Evolutionary conservation across 1,140 invertebrate genomes (phyloP), one percentile per base, ranked within the genome.

Genomic region (Euwallacea fornicatus): DNA sequence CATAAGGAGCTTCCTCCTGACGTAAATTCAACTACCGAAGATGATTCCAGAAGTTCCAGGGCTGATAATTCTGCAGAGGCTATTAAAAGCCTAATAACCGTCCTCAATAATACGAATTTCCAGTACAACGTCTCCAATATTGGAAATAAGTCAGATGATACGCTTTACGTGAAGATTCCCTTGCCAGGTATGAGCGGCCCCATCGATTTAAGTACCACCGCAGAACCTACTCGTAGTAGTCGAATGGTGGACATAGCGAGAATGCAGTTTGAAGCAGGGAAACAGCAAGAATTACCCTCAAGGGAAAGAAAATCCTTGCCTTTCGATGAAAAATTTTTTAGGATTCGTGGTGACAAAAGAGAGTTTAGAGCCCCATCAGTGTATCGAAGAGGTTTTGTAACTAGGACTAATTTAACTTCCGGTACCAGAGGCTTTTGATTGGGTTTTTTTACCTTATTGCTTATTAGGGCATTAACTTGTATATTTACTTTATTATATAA

Each of bases 1-100:
- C 89, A 90, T 72, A 83, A 85, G 72, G 84, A 86, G 75, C 83
- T 85, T 13, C 89, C 89, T 11, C 88, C 87, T 0, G 81, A 81
- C 63, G 62, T 44, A 15, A 56, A 10, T 8, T 10, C 46, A 50
- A 10, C 13, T 50, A 13, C 21, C 21, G 6, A 50, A 13, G 9
- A 2, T 50, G 11, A 56, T 56, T 16, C 2, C 8, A 13, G 11
- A 15, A 56, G 16, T 50, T 10, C 46, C 11, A 13, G 54, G n/a
- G 54, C 9, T 9, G 16, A 56, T 56, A n/a, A 21, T 15, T 78
- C 78, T 71, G 73, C 73, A 58, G 64, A 71, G 6, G 79, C 79
- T 9, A 81, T 81, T 41, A 74, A 79, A 73, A 80, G 76, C 67
- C 67, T 81, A 13, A 80, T 81, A 42, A 65, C 79, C 43, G 71